A percentile compares a stretch with the other conserved stretches of the same genome.
Evolutionary conservation across 1,140 invertebrate species (phyloP).

Genomic region (Pararge aegeria): DNA sequence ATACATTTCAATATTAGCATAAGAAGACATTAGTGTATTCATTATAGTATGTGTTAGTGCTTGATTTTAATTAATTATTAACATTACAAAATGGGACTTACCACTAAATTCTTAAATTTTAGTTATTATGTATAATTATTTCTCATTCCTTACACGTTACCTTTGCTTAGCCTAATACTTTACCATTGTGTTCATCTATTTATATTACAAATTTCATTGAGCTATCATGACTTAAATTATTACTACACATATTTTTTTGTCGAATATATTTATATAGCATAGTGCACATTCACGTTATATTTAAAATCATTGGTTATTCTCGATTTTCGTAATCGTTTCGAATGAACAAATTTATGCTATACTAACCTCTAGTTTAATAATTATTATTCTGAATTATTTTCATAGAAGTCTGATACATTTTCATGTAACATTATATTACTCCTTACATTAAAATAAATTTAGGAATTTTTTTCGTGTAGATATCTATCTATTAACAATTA

Average conservation of each 20-base stretch:
- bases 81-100: slow-evolving; percentile 77
- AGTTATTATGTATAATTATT: slow-evolving; percentile 58
- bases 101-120: slow-evolving; percentile 34
- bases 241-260: slow-evolving; percentile 33
- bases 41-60: slow-evolving; percentile 73
- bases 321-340: neutral
- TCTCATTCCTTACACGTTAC: slow-evolving; percentile 51
- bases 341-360: slow-evolving; percentile 16
- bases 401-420: slow-evolving; percentile 61
- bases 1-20: slow-evolving; percentile 79
- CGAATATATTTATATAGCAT: slow-evolving; percentile 47
- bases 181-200: neutral
- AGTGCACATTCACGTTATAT: slow-evolving; percentile 43
- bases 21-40: slow-evolving; percentile 75
- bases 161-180: slow-evolving; percentile 34
- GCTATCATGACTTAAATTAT: slow-evolving; percentile 57
- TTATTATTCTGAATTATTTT: slow-evolving; percentile 14
- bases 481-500: slow-evolving; percentile 59
- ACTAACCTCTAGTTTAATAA: neutral
- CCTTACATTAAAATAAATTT: slow-evolving; percentile 70
- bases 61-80: slow-evolving; percentile 60
- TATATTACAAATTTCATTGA: slow-evolving; percentile 59
- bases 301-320: slow-evolving; percentile 25
- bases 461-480: slow-evolving; percentile 50
- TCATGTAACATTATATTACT: slow-evolving; percentile 55